Conservation (phyloP, 2,797 vertebrate species). For the Acrocephalus scirpaceus region DNA sequence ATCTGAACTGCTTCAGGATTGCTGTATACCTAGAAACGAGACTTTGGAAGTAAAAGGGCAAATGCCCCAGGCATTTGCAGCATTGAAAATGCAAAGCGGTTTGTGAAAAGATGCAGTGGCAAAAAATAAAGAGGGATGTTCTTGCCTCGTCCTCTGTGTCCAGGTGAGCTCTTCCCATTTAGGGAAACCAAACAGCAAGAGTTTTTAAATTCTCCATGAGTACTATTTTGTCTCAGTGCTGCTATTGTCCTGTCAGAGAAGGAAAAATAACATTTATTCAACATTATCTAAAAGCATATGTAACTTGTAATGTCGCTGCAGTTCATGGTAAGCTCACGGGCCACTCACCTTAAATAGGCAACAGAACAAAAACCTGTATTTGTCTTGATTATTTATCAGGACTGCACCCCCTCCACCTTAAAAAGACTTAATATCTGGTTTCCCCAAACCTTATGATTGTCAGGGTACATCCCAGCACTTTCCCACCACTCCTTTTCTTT, state of each 20-base stretch:
- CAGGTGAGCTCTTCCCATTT: not conserved
- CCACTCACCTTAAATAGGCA: not conserved
- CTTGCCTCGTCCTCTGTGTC: accelerated
- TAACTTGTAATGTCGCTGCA: not conserved
- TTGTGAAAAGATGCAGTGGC: not conserved
- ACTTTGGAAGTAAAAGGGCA: not conserved
- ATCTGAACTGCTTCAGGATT: not conserved
- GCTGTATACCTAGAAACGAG: not conserved
- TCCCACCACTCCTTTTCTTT: not conserved
- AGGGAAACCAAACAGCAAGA: not conserved
- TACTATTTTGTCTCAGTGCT: not conserved
- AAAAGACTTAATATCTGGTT: not conserved
- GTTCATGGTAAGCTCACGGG: accelerated
- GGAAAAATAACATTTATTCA: not conserved
- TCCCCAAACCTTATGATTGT: not conserved
- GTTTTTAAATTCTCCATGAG: not conserved
- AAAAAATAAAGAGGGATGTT: not conserved
- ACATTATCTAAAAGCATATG: not conserved
- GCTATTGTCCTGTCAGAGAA: not conserved
- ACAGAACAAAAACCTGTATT: not conserved
- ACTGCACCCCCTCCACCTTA: not conserved
- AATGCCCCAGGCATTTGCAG: not conserved
- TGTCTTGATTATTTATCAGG: not conserved
- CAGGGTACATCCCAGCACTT: not conserved
- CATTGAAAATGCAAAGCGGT: not conserved